Evolutionary conservation across 1,140 invertebrate genomes (phyloP), one percentile per base, ranked within the genome.

Genomic region (Aphaenogaster floridana): DNA sequence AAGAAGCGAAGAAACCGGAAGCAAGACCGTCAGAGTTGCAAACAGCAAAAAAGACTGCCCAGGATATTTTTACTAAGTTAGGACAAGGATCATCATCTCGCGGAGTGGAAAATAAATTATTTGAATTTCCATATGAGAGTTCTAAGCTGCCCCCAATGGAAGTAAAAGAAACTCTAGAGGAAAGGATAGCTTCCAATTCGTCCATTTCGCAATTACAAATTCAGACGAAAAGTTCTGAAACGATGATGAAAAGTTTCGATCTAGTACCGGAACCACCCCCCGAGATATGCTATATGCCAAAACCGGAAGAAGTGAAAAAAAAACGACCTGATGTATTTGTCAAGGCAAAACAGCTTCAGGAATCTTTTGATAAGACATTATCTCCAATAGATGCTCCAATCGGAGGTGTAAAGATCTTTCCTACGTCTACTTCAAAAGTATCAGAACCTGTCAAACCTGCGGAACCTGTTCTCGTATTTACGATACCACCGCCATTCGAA

Each of bases 181-280:
- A 95, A 52, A 93, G 91, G 92, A 6, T 94, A 94, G 1, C 59
- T 78, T 11, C 92, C 93, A 3, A 93, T 93, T 77, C 93, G 39
- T 94, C 92, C 0, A 94, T 94, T 77, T 95, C 94, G 0, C 94
- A 93, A 78, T 84, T 94, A n/a, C 92, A 92, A 54, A 93, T 94
- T 21, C 94, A 94, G 66, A 94, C 94, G 0, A 94, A 95, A 64
- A 94, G 93, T 72, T 93, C 93, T 0, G 95, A 95, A 89, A 92
- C 94, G 11, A 91, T 94, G 91, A 68, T 95, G 66, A 92, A 94
- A 63, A 96, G 96, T 86, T 96, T 97, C 59, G 96, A 96, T 92
- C 89, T 97, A 0, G 95, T 96, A 78, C 97, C 97, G 0, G 97
- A 97, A 92, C 96, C 97, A 39, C 97, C 97, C 11, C 97, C 97